Percentiles rank a stretch among this genome's conserved stretches.
Conservation (phyloP, 2,113 vertebrate species). For the Terrapene triunguis region DNA sequence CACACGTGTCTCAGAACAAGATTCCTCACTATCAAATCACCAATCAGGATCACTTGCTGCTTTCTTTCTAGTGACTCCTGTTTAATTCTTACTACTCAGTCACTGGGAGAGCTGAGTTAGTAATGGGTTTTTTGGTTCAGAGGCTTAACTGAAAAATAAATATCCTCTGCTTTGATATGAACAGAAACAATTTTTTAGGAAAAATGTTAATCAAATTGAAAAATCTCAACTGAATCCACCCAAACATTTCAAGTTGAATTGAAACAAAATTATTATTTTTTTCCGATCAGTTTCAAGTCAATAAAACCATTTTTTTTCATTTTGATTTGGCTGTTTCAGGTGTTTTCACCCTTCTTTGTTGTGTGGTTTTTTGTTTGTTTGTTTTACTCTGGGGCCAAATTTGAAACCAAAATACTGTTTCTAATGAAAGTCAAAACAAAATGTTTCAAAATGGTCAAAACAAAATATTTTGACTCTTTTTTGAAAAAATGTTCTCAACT, state of each 20-base stretch:
- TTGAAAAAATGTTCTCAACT: neutral
- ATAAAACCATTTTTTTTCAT: neutral
- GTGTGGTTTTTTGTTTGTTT: neutral
- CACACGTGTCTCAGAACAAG: neutral
- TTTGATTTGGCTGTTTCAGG: neutral
- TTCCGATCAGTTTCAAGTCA: neutral
- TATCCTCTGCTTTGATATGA: neutral
- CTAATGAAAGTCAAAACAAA: neutral
- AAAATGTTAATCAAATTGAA: neutral
- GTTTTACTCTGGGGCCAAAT: neutral
- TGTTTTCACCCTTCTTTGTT: neutral
- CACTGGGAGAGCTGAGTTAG: neutral
- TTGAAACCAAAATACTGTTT: neutral
- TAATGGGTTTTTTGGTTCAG: neutral
- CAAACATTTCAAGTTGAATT: neutral
- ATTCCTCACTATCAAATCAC: neutral
- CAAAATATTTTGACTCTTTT: neutral
- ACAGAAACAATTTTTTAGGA: neutral
- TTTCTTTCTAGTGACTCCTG: neutral
- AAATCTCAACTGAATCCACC: neutral
- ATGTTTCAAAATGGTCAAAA: neutral
- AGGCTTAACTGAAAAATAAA: neutral
- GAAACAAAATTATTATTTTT: neutral
- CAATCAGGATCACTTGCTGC: neutral
- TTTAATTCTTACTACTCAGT: neutral